Evolutionary conservation across 2,888 invertebrate species (phyloP).

Genomic region (Acheta domesticus): DNA sequence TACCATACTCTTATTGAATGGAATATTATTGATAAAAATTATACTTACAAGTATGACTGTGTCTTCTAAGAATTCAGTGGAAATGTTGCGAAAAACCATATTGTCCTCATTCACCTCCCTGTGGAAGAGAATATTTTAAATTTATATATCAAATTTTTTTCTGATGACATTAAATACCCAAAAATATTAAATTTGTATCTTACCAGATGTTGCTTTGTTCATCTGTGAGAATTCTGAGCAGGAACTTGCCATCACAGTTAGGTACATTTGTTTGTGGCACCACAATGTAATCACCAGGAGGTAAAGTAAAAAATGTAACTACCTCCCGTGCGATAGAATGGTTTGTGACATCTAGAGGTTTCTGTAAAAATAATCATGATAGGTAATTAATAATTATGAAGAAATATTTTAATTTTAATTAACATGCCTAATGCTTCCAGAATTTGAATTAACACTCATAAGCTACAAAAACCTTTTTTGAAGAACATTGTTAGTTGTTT

Average conservation of each 20-base stretch:
- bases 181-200: slow-evolving; percentile 37
- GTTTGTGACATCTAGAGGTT: slow-evolving; percentile 65
- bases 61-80: slow-evolving; percentile 59
- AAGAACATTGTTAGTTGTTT: no score
- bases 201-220: slow-evolving; percentile 70
- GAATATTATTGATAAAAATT: neutral
- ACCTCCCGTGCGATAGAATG: slow-evolving; percentile 64
- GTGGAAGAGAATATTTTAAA: slow-evolving; percentile 36
- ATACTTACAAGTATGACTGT: slow-evolving; percentile 53
- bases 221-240: slow-evolving; percentile 68
- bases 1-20: neutral
- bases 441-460: no score
- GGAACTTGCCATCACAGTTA: slow-evolving; percentile 66
- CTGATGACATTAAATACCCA: neutral
- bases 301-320: slow-evolving; percentile 69
- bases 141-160: neutral
- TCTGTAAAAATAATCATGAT: slow-evolving; percentile 46
- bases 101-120: slow-evolving; percentile 77
- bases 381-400: no score
- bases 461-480: no score
- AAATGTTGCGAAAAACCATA: slow-evolving; percentile 62
- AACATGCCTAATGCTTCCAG: no score
- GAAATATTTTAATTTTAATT: no score
- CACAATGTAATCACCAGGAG: slow-evolving; percentile 70
- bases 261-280: slow-evolving; percentile 68